Percentiles rank a stretch among this genome's conserved stretches.
Evolutionary conservation across 2,888 invertebrate genomes (phyloP).

Genomic region (Lasioglossum marginatum): DNA sequence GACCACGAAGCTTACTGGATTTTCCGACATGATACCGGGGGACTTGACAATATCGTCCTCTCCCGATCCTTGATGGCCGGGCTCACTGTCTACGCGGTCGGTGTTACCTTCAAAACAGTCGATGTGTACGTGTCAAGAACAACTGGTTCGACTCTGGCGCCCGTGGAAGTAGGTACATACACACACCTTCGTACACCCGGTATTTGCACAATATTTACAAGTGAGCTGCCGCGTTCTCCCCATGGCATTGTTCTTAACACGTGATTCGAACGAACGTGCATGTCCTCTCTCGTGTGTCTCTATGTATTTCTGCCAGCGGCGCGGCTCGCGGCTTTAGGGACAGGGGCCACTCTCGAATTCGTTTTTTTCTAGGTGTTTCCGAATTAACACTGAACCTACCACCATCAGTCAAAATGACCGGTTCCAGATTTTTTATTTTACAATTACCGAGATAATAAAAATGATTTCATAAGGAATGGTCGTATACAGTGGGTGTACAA

Average conservation of each 20-base stretch:
- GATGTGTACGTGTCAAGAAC: constrained; percentile 39
- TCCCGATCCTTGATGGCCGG: constrained; percentile 30
- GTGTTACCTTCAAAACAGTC: constrained; percentile 82
- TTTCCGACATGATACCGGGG: constrained; percentile 74
- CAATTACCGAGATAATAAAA: too few species aligned
- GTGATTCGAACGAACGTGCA: not conserved
- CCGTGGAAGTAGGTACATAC: not conserved
- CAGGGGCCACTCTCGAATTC: constrained; percentile 20
- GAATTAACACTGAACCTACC: too few species aligned
- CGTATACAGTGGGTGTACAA: too few species aligned
- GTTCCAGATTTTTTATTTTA: too few species aligned
- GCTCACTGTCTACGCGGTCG: constrained; percentile 55
- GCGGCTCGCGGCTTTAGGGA: not conserved
- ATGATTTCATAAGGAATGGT: too few species aligned
- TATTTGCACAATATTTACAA: constrained; percentile 12
- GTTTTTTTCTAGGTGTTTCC: not conserved
- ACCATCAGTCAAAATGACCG: too few species aligned
- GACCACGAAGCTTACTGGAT: constrained; percentile 82
- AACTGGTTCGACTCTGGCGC: not conserved
- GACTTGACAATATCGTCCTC: constrained; percentile 39
- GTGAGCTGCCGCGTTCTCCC: constrained; percentile 11
- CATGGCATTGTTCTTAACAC: not conserved
- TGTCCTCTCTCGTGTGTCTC: not conserved
- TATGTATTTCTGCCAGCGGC: not conserved
- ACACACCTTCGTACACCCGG: not conserved